These are phyloP conservation scores for Lytechinus pictus DNA, from an alignment of 35 echinoderm and acorn worm genomes.

Conservation along the genomic window DNA sequence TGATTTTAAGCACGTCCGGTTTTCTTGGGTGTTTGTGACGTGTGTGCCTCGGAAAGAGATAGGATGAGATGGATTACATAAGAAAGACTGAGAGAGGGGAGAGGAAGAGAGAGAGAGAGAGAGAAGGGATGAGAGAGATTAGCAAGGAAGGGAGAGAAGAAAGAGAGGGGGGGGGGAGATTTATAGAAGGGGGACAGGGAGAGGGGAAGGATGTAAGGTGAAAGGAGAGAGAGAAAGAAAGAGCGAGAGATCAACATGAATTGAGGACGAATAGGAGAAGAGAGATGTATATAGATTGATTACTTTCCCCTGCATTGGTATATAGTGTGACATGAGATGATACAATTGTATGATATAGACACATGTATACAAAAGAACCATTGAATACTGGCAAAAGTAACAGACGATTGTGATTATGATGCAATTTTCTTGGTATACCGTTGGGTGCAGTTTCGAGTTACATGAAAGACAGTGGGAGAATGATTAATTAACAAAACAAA, in stretches of 20 bases:
- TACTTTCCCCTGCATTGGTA: too few species aligned
- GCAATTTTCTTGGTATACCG: too few species aligned
- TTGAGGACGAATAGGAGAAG: too few species aligned
- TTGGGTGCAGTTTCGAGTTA: too few species aligned
- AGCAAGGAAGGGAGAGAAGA: neutral
- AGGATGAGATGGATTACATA: neutral
- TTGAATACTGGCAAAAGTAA: too few species aligned
- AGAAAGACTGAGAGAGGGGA: neutral
- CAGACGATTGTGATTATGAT: too few species aligned
- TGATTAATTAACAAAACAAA: too few species aligned
- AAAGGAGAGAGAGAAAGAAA: neutral
- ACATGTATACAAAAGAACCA: too few species aligned
- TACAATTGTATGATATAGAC: too few species aligned
- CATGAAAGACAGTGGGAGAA: too few species aligned
- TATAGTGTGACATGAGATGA: too few species aligned
- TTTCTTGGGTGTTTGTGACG: neutral
- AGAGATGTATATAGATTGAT: too few species aligned
- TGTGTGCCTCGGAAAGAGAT: neutral
- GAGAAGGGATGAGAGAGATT: neutral
- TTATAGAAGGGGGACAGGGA: neutral
- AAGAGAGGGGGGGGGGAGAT: neutral
- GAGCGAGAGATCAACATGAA: neutral
- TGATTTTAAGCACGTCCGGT: neutral
- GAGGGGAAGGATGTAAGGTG: neutral
- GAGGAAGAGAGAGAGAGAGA: neutral